Conservation (phyloP, 2,113 vertebrate genomes). For the Apteryx mantelli region DNA sequence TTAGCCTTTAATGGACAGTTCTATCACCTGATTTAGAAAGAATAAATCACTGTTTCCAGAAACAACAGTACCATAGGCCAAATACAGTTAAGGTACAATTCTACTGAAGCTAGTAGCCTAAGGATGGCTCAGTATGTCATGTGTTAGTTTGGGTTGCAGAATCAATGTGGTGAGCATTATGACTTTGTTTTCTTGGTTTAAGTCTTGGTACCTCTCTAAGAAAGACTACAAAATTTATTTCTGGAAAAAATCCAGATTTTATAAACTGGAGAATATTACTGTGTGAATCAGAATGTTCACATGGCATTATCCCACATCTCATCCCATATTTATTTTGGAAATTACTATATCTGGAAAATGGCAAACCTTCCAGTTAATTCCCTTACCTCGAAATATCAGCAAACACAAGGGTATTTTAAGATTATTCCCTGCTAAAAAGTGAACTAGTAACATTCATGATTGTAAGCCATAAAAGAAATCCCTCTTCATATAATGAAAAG, state of each 20-base stretch:
- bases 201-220: background rate
- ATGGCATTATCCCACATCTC: conserved; percentile 72
- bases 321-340: conserved; percentile 76
- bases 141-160: background rate
- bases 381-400: conserved; percentile 79
- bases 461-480: conserved; percentile 48
- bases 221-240: background rate
- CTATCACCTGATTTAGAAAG: conserved; percentile 19
- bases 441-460: conserved; percentile 54
- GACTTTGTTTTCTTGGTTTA: conserved; percentile 1
- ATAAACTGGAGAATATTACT: conserved; percentile 70
- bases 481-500: conserved; percentile 52
- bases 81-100: background rate
- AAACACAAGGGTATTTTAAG: conserved; percentile 72
- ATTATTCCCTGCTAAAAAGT: conserved; percentile 56
- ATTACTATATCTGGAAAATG: conserved; percentile 76
- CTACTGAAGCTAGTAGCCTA: background rate
- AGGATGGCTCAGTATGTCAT: background rate
- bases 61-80: background rate
- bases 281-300: conserved; percentile 69
- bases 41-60: conserved; percentile 9
- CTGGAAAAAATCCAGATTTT: conserved; percentile 60
- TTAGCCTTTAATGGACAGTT: conserved; percentile 3
- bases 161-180: background rate
- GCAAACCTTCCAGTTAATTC: conserved; percentile 77